Evolutionary conservation across 1,140 invertebrate species (phyloP), one percentile per base, ranked within the genome.

Genomic region (Palaemon carinicauda): DNA sequence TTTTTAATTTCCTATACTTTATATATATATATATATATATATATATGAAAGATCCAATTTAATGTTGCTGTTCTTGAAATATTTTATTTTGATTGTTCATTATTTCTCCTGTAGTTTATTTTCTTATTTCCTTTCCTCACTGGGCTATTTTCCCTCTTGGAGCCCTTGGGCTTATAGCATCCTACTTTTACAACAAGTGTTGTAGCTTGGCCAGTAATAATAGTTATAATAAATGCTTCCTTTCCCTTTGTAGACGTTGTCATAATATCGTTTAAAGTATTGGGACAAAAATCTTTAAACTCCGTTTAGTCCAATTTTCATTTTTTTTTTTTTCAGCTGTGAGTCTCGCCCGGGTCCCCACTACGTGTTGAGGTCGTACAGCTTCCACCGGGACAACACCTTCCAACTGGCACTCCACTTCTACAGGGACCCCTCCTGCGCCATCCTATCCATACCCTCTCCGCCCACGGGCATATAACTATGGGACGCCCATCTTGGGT

Each of bases 401-500:
- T 73, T 86, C 56, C 60, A 73, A 1, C 29, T 80, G 41, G 9
- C 50, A 1, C 77, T 80, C 12, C 77, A 74, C 77, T 24, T 21
- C 21, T 86, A 86, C 83, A 75, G 75, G 5, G 83, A 86, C 65
- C 75, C 83, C 1, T 80, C 33, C 27, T 86, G 83, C 29, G 77
- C 75, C 83, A 86, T 17, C 83, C 83, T 51, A 27, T 77, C 77
- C 65, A 80, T 77, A 53, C 83, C 60, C 83, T 86, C 7, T 41
- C 51, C 27, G 83, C 83, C 17, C 75, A 73, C 33, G 83, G 83
- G 29, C 56, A 73, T 60, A 41, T 86, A 1, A 73, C 60, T 31
- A 60, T 80, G n/a, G 83, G 75, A 3, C 83, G 83, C n/a, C 83
- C 83, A 7, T 86, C 83, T 9, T 86, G 83, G 83, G 78, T 86